phyloP scores from a whole-genome alignment of 2,113 vertebrate genomes.

The Micromys minutus region DNA sequence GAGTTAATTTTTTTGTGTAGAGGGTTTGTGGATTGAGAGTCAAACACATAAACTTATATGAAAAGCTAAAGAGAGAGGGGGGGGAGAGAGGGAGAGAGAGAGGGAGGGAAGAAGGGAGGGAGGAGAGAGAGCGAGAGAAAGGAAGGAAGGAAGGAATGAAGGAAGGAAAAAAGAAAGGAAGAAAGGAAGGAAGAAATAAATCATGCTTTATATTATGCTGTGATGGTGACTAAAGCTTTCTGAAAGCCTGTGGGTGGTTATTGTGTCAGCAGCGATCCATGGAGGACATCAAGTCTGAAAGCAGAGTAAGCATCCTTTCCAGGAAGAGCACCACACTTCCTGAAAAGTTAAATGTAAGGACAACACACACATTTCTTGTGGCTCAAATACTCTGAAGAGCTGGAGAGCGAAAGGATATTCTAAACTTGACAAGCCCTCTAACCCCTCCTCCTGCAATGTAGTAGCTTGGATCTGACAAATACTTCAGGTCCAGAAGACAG shows the following conservation, averaged over 20 bases:
- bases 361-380: constrained; percentile 92
- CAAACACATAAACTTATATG: too few relatives aligned
- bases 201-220: too few relatives aligned
- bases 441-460: constrained; percentile 97
- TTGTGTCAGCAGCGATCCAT: background rate
- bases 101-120: too few relatives aligned
- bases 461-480: constrained; percentile 98
- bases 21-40: too few relatives aligned
- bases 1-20: too few relatives aligned
- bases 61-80: too few relatives aligned
- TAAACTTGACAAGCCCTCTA: constrained; percentile 97
- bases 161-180: too few relatives aligned
- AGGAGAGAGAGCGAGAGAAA: too few relatives aligned
- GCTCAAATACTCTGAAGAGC: constrained; percentile 96
- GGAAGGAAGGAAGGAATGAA: too few relatives aligned
- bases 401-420: constrained; percentile 94
- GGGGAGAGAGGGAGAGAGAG: too few relatives aligned
- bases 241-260: background rate
- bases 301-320: background rate
- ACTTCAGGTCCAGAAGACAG: constrained; percentile 95
- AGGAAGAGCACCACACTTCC: constrained; percentile 60
- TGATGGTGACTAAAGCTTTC: background rate
- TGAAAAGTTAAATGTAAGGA: constrained; percentile 96
- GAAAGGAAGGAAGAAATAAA: too few relatives aligned
- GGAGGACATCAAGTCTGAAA: background rate